These are phyloP conservation scores for Diachrysia chrysitis DNA, from an alignment of 2,888 invertebrate genomes.

Conservation along the genomic window DNA sequence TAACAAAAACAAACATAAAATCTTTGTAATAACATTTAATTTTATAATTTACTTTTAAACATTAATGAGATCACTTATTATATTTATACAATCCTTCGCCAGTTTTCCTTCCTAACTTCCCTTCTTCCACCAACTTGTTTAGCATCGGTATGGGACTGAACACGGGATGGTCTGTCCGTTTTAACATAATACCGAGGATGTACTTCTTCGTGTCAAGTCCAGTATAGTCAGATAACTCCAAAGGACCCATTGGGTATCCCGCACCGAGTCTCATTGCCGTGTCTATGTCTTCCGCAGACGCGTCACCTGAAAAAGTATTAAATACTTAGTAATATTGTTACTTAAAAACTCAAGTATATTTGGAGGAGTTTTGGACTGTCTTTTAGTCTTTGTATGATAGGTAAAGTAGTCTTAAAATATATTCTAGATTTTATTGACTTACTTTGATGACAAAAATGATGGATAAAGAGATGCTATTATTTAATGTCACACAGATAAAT, in stretches of 20 bases:
- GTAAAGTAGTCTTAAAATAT: not conserved
- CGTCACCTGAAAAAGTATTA: constrained; percentile 87
- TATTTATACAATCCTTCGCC: constrained; percentile 95
- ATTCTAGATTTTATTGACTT: not conserved
- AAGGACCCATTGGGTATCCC: constrained; percentile 96
- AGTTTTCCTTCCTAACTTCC: constrained; percentile 93
- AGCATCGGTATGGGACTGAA: constrained; percentile 88
- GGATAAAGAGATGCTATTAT: not conserved
- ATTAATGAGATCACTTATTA: constrained; percentile 42
- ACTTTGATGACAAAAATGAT: constrained; percentile 4
- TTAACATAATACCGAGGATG: constrained; percentile 90
- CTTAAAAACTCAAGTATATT: too few species aligned
- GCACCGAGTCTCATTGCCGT: constrained; percentile 96
- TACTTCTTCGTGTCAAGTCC: constrained; percentile 93
- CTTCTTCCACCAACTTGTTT: constrained; percentile 91
- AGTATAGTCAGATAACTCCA: constrained; percentile 95
- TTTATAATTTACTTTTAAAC: too few species aligned
- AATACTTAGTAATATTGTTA: too few species aligned
- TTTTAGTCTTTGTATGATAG: too few species aligned
- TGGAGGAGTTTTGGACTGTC: too few species aligned
- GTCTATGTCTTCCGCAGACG: constrained; percentile 93
- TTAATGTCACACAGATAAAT: not conserved
- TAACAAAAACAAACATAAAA: too few species aligned
- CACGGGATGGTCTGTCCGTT: constrained; percentile 85
- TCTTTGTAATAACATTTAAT: too few species aligned